Evolutionary conservation across 2,888 invertebrate species (phyloP), one percentile per base, ranked within the genome.

Genomic region (Tetragnatha montana): DNA sequence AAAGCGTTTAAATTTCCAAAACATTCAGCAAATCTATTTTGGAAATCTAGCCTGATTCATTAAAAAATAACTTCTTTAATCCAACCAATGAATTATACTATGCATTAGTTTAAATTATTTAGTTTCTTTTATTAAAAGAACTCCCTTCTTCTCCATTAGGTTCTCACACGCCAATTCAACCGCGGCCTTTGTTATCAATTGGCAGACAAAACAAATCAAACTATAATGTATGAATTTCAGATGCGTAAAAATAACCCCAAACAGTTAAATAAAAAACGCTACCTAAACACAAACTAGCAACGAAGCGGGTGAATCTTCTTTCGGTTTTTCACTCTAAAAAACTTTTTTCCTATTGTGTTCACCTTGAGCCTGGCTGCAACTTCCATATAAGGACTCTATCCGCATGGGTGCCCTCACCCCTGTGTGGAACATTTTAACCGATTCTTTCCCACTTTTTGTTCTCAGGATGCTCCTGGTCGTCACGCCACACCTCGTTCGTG

Each of bases 371-470:
- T 78, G 68, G 47, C 21, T 81, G 21, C 22, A 51, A 82, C 60
- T 82, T n/a, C 83, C 83, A 83, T 83, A 83, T 83, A 83, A 75
- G 83, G 75, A n/a, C 75, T 83, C 69, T 6, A 49, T 68, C n/a
- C 47, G 83, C 83, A 75, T 76, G 83, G 68, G 19, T 68, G 49
- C 35, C 12, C 74, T 21, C 47, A 74, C 74, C 74, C 74, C 74
- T 47, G n/a, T 22, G 60, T 4, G 17, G 35, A 69, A 75, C 76
- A 75, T 83, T 83, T 19, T 75, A 35, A 19, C n/a, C 17, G 50
- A 47, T 81, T 70, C 47, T 71, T 50, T 49, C 8, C 8, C 49
- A 50, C 8, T 81, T 70, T 70, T 50, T 81, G 49, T 81, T 78
- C 50, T 69, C 60, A 71, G 71, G 49, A 71, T 81, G 71, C 49